These are phyloP conservation scores for Podocnemis expansa DNA, from an alignment of 2,113 vertebrate genomes.

Conservation along the genomic window DNA sequence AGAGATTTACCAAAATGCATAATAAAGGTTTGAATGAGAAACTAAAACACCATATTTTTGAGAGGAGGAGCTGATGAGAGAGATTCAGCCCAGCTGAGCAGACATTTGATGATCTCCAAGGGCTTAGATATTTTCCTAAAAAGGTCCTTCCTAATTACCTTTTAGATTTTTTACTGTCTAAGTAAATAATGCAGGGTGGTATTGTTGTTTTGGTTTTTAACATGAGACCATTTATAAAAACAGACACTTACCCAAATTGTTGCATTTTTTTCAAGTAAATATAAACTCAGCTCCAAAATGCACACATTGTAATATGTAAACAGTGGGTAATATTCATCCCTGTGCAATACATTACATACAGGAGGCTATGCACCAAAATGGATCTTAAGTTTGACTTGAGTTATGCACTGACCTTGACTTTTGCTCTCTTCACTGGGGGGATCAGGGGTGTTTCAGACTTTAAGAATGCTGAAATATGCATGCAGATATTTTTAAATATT, in stretches of 20 bases:
- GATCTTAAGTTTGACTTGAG: background rate
- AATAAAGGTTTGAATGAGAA: background rate
- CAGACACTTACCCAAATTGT: background rate
- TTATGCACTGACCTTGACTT: background rate
- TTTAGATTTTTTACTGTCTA: background rate
- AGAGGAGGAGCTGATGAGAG: background rate
- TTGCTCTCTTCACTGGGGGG: background rate
- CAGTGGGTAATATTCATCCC: background rate
- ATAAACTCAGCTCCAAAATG: background rate
- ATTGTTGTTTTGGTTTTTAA: background rate
- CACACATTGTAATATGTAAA: fast-evolving
- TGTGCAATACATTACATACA: background rate
- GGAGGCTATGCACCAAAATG: background rate
- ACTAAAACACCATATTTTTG: background rate
- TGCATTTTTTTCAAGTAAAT: background rate
- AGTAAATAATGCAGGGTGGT: background rate
- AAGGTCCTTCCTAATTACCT: background rate
- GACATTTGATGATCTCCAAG: background rate
- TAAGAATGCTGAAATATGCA: background rate
- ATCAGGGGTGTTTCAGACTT: background rate
- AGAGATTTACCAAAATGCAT: background rate
- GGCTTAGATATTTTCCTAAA: background rate
- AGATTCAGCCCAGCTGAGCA: background rate
- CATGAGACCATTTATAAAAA: background rate
- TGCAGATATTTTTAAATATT: background rate